Evolutionary conservation across 2,797 vertebrate species (phyloP), one percentile per base, ranked within the genome.

Genomic region (Philypnodon macrostomus): DNA sequence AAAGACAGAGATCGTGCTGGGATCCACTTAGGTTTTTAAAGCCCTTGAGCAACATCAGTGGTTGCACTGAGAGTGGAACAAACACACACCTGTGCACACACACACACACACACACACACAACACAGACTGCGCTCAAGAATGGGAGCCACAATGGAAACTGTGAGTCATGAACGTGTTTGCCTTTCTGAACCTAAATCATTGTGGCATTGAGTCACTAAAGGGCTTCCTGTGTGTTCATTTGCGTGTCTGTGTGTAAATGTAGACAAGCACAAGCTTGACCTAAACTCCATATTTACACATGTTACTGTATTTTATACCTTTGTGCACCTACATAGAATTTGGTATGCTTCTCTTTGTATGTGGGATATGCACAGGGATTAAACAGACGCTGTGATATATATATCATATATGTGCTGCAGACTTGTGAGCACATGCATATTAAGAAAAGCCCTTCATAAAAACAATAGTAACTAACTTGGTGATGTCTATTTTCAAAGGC

Each of bases 131-230:
- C 71, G 70, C 48, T 59, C 47, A 69, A 83, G 75, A 80, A 77
- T 67, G 56, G 60, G 77, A 81, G 78, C 78, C 74, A 78, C 83
- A 90, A 64, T 90, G 88, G 88, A 90, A 90, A 90, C 67, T 87
- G 66, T 90, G 88, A 90, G 83, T 91, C 88, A 90, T 75, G 69
- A 79, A 77, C 63, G 62, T 81, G 75, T 53, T 81, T 83, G 77
- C 82, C 80, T 80, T 79, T 86, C 72, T 79, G 73, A 91, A 84
- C 82, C 77, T 87, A 88, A 90, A 89, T 88, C 81, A 85, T 78
- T 85, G 85, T 81, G 86, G 81, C 86, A 77, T 53, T 89, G 88
- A 91, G 85, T 90, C 89, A 90, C 80, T 78, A 68, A 83, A 82
- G 78, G 61, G 82, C 73, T 89, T 87, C 83, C 83, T 88, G 80